Evolutionary conservation across 2,113 vertebrate genomes (phyloP).

Genomic region (Salvelinus alpinus): DNA sequence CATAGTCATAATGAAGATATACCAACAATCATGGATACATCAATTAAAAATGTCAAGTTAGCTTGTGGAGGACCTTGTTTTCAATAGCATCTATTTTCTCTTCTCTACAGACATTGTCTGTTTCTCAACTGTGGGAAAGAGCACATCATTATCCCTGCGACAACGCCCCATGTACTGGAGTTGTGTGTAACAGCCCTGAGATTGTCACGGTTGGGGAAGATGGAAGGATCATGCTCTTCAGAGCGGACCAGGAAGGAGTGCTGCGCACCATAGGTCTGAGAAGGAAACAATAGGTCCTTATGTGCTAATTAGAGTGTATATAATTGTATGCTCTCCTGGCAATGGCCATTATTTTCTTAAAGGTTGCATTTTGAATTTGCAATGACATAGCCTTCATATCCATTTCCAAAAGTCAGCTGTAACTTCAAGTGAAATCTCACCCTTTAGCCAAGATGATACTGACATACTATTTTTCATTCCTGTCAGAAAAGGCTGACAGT

Average conservation of each 20-base stretch:
- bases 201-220: conserved; percentile 93
- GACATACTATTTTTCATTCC: neutral
- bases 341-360: neutral
- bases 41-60: neutral
- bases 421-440: neutral
- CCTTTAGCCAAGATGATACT: neutral
- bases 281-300: neutral
- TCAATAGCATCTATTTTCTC: neutral
- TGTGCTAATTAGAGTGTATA: neutral
- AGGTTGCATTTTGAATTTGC: neutral
- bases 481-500: conserved; percentile 92
- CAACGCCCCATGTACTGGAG: conserved; percentile 85
- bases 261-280: conserved; percentile 83
- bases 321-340: neutral
- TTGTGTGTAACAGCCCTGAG: conserved; percentile 89
- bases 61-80: neutral
- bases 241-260: conserved; percentile 84
- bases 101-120: conserved; percentile 78
- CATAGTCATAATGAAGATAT: conserved; percentile 45
- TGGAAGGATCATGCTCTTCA: conserved; percentile 88
- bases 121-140: conserved; percentile 79
- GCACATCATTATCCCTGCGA: conserved; percentile 82
- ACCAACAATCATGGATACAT: neutral
- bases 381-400: neutral
- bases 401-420: neutral